A percentile compares a stretch with the other conserved stretches of the same genome.
phyloP scores from a whole-genome alignment of 92 coral and sea anemone species.

The Epizoanthus ramosus region DNA sequence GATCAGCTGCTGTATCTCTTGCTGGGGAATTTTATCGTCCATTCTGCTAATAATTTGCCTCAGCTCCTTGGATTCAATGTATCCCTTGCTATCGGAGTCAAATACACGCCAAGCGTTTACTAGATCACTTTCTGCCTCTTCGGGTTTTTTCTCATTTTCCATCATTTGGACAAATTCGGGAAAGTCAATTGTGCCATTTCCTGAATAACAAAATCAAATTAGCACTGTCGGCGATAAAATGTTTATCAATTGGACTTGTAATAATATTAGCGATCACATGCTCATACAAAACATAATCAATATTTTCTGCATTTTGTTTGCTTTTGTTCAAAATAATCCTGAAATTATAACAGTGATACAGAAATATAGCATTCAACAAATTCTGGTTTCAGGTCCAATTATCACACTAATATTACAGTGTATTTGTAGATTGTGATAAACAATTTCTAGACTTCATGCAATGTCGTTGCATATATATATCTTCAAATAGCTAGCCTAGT shows the following conservation, averaged over 20 bases:
- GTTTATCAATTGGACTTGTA: neutral
- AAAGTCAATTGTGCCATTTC: conserved; percentile 64
- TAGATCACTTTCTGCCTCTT: conserved; percentile 63
- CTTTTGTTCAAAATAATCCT: too few species aligned
- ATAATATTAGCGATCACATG: too few species aligned
- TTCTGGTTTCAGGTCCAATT: too few species aligned
- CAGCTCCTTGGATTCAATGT: conserved; percentile 69
- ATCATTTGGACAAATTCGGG: conserved; percentile 66
- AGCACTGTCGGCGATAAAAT: neutral
- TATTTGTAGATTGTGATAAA: too few species aligned
- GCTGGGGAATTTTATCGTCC: conserved; percentile 54
- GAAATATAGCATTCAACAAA: too few species aligned
- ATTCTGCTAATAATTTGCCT: conserved; percentile 56
- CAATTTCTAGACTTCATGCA: too few species aligned
- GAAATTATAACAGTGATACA: too few species aligned
- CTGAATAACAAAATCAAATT: conserved; percentile 36
- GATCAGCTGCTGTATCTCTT: conserved; percentile 62
- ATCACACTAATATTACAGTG: too few species aligned
- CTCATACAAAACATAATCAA: too few species aligned
- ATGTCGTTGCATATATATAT: too few species aligned
- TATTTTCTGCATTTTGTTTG: too few species aligned
- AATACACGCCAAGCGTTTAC: conserved; percentile 76
- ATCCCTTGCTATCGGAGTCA: conserved; percentile 76
- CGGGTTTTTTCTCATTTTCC: conserved; percentile 70
- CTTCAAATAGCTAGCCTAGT: too few species aligned